These are phyloP conservation scores for Melanostigma gelatinosum DNA, from an alignment of 2,113 vertebrate species.

Conservation along the genomic window DNA sequence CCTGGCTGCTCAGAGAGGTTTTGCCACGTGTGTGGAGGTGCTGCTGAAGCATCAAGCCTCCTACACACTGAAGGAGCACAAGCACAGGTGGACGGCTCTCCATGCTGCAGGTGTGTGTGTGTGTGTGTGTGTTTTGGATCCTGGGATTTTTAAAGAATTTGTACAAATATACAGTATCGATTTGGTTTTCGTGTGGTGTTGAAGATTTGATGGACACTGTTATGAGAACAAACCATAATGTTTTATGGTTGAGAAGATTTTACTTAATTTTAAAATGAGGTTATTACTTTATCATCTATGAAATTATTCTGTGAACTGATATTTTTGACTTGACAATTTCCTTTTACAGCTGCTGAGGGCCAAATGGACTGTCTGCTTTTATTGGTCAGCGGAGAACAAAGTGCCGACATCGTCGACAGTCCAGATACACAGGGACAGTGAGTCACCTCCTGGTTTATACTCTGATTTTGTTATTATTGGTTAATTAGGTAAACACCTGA, in stretches of 20 bases:
- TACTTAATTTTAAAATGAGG: background rate
- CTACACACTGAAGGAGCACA: slow-evolving; percentile 88
- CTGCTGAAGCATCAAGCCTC: slow-evolving; percentile 92
- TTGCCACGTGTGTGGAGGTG: slow-evolving; percentile 89
- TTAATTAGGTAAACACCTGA: background rate
- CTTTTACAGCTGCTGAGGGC: slow-evolving; percentile 88
- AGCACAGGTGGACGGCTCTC: slow-evolving; percentile 89
- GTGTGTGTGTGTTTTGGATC: slow-evolving; percentile 48
- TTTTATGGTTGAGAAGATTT: background rate
- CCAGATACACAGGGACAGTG: slow-evolving; percentile 92
- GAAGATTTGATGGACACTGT: background rate
- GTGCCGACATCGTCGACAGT: slow-evolving; percentile 89
- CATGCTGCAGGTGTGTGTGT: slow-evolving; percentile 89
- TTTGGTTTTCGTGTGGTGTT: background rate
- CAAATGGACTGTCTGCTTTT: slow-evolving; percentile 93
- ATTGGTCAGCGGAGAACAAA: slow-evolving; percentile 90
- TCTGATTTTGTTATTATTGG: background rate
- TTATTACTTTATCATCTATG: background rate
- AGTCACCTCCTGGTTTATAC: slow-evolving; percentile 71
- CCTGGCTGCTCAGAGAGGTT: slow-evolving; percentile 90
- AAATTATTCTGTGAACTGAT: background rate
- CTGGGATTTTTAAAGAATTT: background rate
- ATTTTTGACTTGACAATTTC: background rate
- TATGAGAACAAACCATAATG: background rate
- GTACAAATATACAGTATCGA: background rate